These are phyloP conservation scores for Cavia porcellus DNA, from an alignment of 2,113 vertebrate species.

Conservation along the genomic window DNA sequence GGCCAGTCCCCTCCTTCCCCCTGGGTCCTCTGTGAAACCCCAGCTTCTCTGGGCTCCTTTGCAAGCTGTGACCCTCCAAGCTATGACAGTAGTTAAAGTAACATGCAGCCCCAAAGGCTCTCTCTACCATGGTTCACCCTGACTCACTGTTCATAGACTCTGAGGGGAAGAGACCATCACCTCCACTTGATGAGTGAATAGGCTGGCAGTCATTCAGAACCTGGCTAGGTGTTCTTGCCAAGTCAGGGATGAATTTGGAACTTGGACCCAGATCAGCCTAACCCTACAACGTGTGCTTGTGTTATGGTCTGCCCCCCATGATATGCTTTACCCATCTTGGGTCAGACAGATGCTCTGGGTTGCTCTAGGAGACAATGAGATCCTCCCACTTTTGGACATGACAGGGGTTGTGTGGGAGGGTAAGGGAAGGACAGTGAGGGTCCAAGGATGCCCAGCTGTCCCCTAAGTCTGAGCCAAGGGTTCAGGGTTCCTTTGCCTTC, in stretches of 20 bases:
- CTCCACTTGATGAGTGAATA: background rate
- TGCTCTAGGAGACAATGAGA: background rate
- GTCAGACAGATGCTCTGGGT: background rate
- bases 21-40: background rate
- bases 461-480: background rate
- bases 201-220: background rate
- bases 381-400: background rate
- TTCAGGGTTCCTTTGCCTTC: background rate
- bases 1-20: background rate
- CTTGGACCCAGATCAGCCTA: background rate
- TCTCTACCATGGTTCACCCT: background rate
- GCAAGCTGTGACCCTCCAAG: too few relatives aligned
- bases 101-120: background rate
- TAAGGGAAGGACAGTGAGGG: slow-evolving; percentile 13
- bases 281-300: background rate
- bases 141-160: background rate
- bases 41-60: background rate
- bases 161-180: background rate
- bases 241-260: background rate
- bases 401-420: background rate
- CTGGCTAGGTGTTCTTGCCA: background rate
- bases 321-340: background rate
- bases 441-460: background rate
- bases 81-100: background rate
- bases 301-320: background rate